Evolutionary conservation across 2,113 vertebrate genomes (phyloP), one percentile per base, ranked within the genome.

Genomic region (Rhabdomys dilectus): DNA sequence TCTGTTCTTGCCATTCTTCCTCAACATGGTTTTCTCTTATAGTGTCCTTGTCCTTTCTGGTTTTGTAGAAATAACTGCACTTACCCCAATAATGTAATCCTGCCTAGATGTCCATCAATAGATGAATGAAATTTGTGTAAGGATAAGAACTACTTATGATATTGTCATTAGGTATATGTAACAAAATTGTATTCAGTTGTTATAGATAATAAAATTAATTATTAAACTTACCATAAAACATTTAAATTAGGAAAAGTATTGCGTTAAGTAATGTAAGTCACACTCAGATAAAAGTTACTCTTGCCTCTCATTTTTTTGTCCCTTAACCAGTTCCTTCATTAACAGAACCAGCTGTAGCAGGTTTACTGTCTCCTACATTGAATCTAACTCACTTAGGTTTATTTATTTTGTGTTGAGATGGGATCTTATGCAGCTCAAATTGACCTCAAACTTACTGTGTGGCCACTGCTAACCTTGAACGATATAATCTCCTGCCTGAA

Each of bases 51-150:
- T 48, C 9, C 22, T 86, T 66, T 45, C 16, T 21, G 31, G 26
- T 64, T 42, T 45, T 2, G 19, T 45, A 86, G 26, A 3, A 48
- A 31, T 66, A 48, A 21, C 29, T 34, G 7, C 26, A 86, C 4
- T 29, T 4, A 3, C 0, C 16, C 4, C 16, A 8, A 7, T 34
- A 66, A 7, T 2, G 0, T 42, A 48, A 45, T n/a, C 7, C 26
- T 66, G 39, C 9, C 16, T 64, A 34, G 60, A 6, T 31, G 2
- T 7, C 4, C 60, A 34, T 86, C 60, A 21, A 34, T 2, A 26
- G 24, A 16, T 82, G n/a, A 85, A 29, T 64, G 22, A 62, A 3
- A 24, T 62, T 62, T 62, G 60, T 62, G 60, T 62, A 62, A 62
- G 21, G 60, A 62, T 62, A 62, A 8, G 60, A 62, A 62, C 24